phyloP scores from a whole-genome alignment of 1,140 invertebrate species.

The Paralvinella palmiformis region DNA sequence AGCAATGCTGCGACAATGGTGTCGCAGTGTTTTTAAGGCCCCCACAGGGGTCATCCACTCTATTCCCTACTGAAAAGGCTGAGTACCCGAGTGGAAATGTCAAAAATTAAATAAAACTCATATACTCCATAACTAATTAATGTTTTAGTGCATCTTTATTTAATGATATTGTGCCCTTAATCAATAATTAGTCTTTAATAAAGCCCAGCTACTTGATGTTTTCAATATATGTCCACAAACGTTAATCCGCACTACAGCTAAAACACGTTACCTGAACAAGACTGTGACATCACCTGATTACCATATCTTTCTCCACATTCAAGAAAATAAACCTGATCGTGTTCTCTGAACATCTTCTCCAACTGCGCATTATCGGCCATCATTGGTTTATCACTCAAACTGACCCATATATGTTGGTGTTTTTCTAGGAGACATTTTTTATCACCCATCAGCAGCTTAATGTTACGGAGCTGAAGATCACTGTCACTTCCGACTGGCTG shows the following conservation, averaged over 20 bases:
- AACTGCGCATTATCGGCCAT: slow-evolving; percentile 35
- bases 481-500: neutral
- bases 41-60: too few species aligned
- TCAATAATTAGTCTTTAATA: too few species aligned
- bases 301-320: slow-evolving; percentile 21
- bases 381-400: slow-evolving; percentile 31
- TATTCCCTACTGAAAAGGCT: too few species aligned
- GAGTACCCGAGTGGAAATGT: too few species aligned
- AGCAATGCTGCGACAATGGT: too few species aligned
- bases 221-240: neutral
- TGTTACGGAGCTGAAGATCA: too few species aligned
- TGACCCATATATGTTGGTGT: slow-evolving; percentile 26
- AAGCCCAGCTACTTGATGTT: neutral
- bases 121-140: too few species aligned
- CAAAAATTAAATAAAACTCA: too few species aligned
- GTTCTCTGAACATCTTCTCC: slow-evolving; percentile 37
- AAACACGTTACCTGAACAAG: neutral
- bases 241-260: neutral
- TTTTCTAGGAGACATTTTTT: neutral
- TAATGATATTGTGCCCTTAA: too few species aligned
- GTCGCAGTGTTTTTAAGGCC: too few species aligned
- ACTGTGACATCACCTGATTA: neutral
- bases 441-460: too few species aligned
- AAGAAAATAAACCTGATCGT: slow-evolving; percentile 34
- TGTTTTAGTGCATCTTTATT: too few species aligned